Evolutionary conservation across 2,888 invertebrate species (phyloP).

Genomic region (Aradus depressus): DNA sequence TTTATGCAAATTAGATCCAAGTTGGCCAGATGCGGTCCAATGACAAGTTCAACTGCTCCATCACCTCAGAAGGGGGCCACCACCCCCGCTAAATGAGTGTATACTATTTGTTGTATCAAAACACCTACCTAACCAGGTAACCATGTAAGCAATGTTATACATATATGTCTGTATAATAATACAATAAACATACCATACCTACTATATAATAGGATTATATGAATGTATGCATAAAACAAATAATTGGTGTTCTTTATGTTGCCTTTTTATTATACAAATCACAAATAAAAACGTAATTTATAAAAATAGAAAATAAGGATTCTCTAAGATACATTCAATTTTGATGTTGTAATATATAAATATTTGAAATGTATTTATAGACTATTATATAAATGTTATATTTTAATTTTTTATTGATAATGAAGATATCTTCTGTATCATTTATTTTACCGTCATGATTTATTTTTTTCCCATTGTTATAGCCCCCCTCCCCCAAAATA

Average conservation of each 20-base stretch:
- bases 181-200: conserved; percentile 9
- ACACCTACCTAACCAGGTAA: no score
- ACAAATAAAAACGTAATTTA: conserved; percentile 10
- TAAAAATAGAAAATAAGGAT: conserved; percentile 4
- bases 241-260: conserved; percentile 19
- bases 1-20: conserved; percentile 26
- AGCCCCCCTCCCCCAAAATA: no score
- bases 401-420: no score
- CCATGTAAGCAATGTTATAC: conserved; percentile 9
- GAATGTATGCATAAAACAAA: conserved; percentile 3
- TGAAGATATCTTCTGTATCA: not conserved
- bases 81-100: conserved; percentile 23
- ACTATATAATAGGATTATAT: conserved; percentile 5
- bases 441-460: no score
- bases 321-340: no score
- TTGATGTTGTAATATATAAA: no score
- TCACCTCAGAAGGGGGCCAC: conserved; percentile 12
- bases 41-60: conserved; percentile 11
- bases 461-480: no score
- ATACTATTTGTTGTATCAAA: conserved; percentile 17
- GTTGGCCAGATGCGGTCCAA: conserved; percentile 21
- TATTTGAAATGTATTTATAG: no score
- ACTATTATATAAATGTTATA: no score
- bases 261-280: conserved; percentile 15
- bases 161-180: conserved; percentile 7